phyloP scores from a whole-genome alignment of 2,888 invertebrate genomes.

The Drosophila anomelani region DNA sequence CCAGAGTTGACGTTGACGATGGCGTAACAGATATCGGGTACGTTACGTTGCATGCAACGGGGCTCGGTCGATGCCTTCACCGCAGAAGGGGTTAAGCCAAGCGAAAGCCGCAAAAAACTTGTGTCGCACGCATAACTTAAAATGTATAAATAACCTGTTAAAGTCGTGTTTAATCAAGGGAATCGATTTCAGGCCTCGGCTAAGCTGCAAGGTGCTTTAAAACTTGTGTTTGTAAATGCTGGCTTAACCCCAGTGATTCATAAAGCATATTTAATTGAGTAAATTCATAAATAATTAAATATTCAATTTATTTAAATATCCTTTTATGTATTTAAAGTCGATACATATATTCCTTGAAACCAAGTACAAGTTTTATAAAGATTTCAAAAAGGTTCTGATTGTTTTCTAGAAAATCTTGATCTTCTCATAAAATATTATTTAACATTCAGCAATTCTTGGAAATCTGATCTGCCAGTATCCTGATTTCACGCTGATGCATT shows the following conservation, averaged over 20 bases:
- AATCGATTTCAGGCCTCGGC: slow-evolving; percentile 5
- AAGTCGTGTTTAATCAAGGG: background rate
- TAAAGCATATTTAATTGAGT: background rate
- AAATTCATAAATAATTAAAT: slow-evolving; percentile 1
- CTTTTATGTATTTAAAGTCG: background rate
- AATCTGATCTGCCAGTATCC: background rate
- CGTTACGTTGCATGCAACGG: slow-evolving; percentile 47
- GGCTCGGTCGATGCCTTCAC: slow-evolving; percentile 8
- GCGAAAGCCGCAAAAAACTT: slow-evolving; percentile 16
- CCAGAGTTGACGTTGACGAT: slow-evolving; percentile 38
- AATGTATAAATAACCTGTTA: slow-evolving; percentile 21
- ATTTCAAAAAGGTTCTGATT: no score
- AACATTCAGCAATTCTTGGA: background rate
- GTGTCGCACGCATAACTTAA: slow-evolving; percentile 40
- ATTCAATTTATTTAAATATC: background rate
- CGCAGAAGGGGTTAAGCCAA: slow-evolving; percentile 12
- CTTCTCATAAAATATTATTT: background rate
- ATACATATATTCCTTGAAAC: no score
- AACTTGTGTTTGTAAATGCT: background rate
- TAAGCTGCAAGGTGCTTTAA: background rate
- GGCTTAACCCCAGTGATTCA: background rate
- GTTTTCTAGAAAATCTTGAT: no score
- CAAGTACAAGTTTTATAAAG: no score
- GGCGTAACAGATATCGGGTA: slow-evolving; percentile 48
- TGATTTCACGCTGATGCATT: slow-evolving; percentile 34